A percentile compares a stretch with the other conserved stretches of the same genome.
Evolutionary conservation across 2,888 invertebrate species (phyloP).

Genomic region (Agrochola circellaris): DNA sequence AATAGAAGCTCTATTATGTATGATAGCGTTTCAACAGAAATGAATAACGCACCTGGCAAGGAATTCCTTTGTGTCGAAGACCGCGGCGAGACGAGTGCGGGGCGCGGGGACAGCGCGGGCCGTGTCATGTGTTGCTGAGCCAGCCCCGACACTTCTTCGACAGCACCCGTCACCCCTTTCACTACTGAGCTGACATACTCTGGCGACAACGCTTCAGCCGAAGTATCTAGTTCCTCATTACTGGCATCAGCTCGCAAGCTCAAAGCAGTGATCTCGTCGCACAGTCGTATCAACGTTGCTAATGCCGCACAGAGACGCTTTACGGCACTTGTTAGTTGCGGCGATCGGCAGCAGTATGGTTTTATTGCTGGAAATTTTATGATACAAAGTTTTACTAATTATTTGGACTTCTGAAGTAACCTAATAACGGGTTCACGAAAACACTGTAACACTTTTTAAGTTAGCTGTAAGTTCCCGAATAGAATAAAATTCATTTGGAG

Average conservation of each 20-base stretch:
- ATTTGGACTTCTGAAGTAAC: neutral
- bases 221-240: constrained; percentile 81
- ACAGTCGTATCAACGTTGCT: constrained; percentile 96
- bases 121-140: constrained; percentile 95
- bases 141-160: constrained; percentile 91
- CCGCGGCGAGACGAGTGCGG: constrained; percentile 86
- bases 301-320: constrained; percentile 96
- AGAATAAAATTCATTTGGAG: neutral
- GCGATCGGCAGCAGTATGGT: constrained; percentile 90
- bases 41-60: constrained; percentile 81
- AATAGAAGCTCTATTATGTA: constrained; percentile 49
- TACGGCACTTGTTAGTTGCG: constrained; percentile 94
- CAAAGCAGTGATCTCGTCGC: constrained; percentile 96
- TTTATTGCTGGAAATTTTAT: constrained; percentile 85
- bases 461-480: neutral
- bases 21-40: constrained; percentile 48
- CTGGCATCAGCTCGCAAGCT: constrained; percentile 91
- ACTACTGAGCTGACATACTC: constrained; percentile 86
- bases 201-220: constrained; percentile 82
- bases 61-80: constrained; percentile 89
- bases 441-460: neutral
- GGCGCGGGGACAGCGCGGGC: constrained; percentile 86
- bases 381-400: constrained; percentile 13
- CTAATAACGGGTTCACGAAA: neutral
- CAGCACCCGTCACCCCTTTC: constrained; percentile 84